Conservation (phyloP, 2,797 vertebrate genomes). For the Synanceia verrucosa region DNA sequence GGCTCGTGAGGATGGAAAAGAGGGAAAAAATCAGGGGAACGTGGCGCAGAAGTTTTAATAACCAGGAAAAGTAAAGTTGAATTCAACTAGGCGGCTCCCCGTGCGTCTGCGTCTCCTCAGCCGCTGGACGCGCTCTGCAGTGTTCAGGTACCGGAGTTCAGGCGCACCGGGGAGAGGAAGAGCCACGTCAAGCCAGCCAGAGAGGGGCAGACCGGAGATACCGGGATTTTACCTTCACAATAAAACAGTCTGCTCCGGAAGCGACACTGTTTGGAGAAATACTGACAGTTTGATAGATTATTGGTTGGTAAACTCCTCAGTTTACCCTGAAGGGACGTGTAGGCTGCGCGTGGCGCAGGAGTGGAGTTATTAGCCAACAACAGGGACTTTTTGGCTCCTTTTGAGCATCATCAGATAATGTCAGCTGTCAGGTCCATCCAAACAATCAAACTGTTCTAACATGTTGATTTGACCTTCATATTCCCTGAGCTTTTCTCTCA, state of each 20-base stretch:
- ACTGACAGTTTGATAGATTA: background rate
- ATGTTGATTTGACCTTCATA: too few relatives aligned
- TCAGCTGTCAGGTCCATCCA: too few relatives aligned
- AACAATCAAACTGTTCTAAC: too few relatives aligned
- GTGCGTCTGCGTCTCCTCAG: constrained; percentile 55
- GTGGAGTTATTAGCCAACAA: background rate
- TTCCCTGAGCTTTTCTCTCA: background rate
- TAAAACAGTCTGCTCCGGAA: constrained; percentile 51
- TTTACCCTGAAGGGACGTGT: background rate
- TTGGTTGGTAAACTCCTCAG: background rate
- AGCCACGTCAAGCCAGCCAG: constrained; percentile 57
- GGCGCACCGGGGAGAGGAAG: constrained; percentile 72
- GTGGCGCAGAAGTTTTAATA: constrained; percentile 50
- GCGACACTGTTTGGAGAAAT: background rate
- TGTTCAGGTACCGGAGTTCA: constrained; percentile 74
- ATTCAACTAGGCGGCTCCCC: constrained; percentile 14
- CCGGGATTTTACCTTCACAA: constrained; percentile 51
- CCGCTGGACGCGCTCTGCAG: constrained; percentile 68
- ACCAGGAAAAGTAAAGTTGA: constrained; percentile 67
- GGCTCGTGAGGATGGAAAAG: constrained; percentile 6
- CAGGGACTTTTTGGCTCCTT: background rate
- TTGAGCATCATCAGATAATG: background rate
- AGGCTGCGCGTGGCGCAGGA: background rate
- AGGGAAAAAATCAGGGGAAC: background rate
- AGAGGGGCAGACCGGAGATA: constrained; percentile 18